These are phyloP conservation scores for Hydractinia echinata DNA, from an alignment of 30 jellyfish, hydroid and myxozoan genomes.

Conservation along the genomic window DNA sequence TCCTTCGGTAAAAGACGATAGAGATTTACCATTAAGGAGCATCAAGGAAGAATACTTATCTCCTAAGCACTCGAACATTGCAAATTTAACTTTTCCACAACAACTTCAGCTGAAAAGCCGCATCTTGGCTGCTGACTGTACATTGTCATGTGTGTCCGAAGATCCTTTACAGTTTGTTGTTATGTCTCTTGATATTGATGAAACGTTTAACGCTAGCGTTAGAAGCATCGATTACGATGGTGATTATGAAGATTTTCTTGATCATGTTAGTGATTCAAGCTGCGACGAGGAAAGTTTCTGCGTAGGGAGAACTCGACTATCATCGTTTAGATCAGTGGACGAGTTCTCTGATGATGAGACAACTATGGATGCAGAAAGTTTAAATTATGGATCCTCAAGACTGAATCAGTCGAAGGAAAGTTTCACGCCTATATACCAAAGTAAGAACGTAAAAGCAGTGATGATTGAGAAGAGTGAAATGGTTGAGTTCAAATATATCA, in stretches of 20 bases:
- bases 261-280: constrained; percentile 26
- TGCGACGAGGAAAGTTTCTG: constrained; percentile 31
- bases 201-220: constrained; percentile 25
- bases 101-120: constrained; percentile 7
- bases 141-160: constrained; percentile 23
- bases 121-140: constrained; percentile 27
- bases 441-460: background rate
- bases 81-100: constrained; percentile 10
- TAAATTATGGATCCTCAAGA: background rate
- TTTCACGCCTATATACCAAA: constrained; percentile 17
- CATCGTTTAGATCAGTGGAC: constrained; percentile 23
- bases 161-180: constrained; percentile 28
- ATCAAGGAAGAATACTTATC: constrained; percentile 19
- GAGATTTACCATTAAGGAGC: constrained; percentile 28
- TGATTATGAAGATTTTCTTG: constrained; percentile 22
- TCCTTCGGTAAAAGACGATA: constrained; percentile 33
- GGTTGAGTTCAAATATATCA: background rate
- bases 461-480: background rate
- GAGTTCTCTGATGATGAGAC: constrained; percentile 38
- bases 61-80: background rate
- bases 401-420: background rate
- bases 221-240: constrained; percentile 40
- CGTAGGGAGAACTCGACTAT: constrained; percentile 24
- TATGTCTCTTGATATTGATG: constrained; percentile 25
- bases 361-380: constrained; percentile 27